A percentile compares a stretch with the other conserved stretches of the same genome.
Conservation (phyloP, 2,113 vertebrate genomes). For the Capreolus pygargus region DNA sequence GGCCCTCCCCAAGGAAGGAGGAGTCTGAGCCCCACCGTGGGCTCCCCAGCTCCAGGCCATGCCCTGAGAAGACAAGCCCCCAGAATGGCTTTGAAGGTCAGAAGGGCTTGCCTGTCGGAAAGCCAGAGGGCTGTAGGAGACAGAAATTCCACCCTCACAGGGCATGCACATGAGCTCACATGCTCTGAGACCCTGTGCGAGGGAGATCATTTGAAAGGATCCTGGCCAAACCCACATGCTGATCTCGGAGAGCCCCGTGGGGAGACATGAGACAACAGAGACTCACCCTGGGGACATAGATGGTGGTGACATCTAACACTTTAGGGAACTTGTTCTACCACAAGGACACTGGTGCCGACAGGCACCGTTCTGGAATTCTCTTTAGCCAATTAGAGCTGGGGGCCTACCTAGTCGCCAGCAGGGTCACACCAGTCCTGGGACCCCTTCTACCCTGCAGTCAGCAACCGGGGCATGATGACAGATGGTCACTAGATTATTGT, state of each 20-base stretch:
- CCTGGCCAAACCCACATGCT: neutral
- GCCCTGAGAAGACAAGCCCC: neutral
- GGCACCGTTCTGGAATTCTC: neutral
- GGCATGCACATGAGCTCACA: neutral
- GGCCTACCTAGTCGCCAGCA: neutral
- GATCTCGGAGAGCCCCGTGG: neutral
- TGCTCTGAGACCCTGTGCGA: neutral
- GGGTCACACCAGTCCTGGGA: neutral
- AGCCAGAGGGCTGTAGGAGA: neutral
- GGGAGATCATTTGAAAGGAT: neutral
- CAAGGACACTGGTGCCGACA: neutral
- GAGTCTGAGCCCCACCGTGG: neutral
- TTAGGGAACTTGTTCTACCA: neutral
- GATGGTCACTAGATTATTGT: neutral
- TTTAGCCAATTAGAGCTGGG: neutral
- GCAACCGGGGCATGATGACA: neutral
- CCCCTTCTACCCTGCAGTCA: neutral
- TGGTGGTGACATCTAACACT: neutral
- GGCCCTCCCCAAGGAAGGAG: neutral
- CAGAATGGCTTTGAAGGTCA: neutral
- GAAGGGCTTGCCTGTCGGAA: neutral
- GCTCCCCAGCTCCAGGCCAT: no score
- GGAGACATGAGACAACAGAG: neutral
- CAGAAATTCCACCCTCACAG: neutral
- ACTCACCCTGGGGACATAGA: neutral